Percentiles rank a stretch among this genome's conserved stretches.
These are phyloP conservation scores for Battus philenor DNA, from an alignment of 1,140 invertebrate genomes.

Conservation along the genomic window DNA sequence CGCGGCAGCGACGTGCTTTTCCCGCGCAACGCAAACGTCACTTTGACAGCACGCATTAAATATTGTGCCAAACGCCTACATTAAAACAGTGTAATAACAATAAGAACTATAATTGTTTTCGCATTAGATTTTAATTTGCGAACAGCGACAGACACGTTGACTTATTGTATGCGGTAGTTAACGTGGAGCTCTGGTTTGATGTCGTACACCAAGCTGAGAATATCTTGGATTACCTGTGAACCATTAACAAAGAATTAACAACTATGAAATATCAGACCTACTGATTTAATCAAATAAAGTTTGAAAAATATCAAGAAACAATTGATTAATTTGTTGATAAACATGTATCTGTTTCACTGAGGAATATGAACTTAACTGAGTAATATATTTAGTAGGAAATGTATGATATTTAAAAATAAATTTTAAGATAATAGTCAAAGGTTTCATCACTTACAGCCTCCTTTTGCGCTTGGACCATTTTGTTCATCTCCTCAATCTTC, in stretches of 20 bases:
- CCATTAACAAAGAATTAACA: constrained; percentile 6
- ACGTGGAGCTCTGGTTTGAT: constrained; percentile 93
- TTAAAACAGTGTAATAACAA: constrained; percentile 47
- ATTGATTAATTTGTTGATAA: no score
- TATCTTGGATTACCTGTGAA: constrained; percentile 85
- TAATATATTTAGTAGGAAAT: no score
- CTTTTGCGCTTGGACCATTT: constrained; percentile 84
- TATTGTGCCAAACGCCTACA: constrained; percentile 36
- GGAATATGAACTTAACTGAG: no score
- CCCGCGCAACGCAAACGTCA: constrained; percentile 26
- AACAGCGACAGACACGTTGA: constrained; percentile 24
- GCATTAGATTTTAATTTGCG: constrained; percentile 40
- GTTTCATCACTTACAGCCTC: constrained; percentile 82
- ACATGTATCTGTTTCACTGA: no score
- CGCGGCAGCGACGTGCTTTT: constrained; percentile 32
- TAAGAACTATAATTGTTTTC: constrained; percentile 42
- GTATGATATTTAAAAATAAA: no score
- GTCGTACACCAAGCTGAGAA: constrained; percentile 90
- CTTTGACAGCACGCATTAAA: constrained; percentile 22
- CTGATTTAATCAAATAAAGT: no score
- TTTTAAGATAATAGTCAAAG: no score
- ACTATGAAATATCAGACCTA: no score
- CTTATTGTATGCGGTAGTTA: constrained; percentile 80
- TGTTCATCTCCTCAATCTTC: constrained; percentile 93
- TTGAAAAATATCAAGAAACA: no score